phyloP scores from a whole-genome alignment of 2,797 vertebrate species.

The Delichon dasypus region DNA sequence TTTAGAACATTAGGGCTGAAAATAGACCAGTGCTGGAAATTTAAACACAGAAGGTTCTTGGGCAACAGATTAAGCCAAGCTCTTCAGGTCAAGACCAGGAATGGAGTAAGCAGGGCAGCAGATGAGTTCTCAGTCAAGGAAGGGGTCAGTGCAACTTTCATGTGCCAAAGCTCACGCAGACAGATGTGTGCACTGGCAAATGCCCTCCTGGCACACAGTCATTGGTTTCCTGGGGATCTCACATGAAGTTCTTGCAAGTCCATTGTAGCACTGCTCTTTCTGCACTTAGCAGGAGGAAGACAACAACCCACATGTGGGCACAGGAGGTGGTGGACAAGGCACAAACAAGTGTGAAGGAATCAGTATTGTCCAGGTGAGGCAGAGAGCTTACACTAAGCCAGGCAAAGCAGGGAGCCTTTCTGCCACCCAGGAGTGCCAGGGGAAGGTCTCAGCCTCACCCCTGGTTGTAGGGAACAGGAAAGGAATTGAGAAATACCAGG shows the following conservation, averaged over 20 bases:
- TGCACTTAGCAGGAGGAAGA: not conserved
- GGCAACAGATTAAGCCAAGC: not conserved
- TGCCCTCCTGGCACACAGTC: not conserved
- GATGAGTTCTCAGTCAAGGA: not conserved
- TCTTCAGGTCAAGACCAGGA: not conserved
- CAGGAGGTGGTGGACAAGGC: not conserved
- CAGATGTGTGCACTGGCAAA: not conserved
- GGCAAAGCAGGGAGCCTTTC: not conserved
- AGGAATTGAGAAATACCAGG: not conserved
- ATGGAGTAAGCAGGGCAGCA: not conserved
- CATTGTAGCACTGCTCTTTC: not conserved
- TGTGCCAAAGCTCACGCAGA: not conserved
- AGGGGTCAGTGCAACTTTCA: not conserved
- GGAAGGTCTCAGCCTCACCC: not conserved
- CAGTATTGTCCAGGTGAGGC: not conserved
- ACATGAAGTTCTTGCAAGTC: not conserved
- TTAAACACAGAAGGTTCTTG: not conserved
- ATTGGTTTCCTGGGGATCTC: not conserved
- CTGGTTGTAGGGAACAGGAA: not conserved
- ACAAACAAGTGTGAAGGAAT: slow-evolving; percentile 1
- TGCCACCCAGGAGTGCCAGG: not conserved
- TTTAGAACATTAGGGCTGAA: not conserved
- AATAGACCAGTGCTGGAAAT: not conserved
- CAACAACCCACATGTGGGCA: not conserved
- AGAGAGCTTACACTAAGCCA: not conserved